Evolutionary conservation across 2,888 invertebrate species (phyloP).

Genomic region (Scotopteryx bipunctaria): DNA sequence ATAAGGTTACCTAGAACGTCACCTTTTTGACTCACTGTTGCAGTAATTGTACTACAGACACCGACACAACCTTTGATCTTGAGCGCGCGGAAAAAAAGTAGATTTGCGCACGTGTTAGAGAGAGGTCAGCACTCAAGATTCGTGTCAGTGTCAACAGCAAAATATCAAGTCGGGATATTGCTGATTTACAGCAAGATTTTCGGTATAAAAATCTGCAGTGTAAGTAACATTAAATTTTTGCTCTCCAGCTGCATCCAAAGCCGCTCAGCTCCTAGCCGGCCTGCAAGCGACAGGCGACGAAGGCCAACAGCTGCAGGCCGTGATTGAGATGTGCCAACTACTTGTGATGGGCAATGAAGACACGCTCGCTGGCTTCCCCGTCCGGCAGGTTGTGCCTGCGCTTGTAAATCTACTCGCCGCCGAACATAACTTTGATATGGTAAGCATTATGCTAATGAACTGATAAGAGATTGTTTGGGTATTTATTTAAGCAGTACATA

Average conservation of each 20-base stretch:
- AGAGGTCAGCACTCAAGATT: too few species aligned
- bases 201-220: too few species aligned
- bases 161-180: too few species aligned
- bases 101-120: too few species aligned
- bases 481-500: background rate
- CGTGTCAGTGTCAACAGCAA: too few species aligned
- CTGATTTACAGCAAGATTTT: too few species aligned
- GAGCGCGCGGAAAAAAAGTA: too few species aligned
- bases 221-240: background rate
- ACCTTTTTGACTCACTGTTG: too few species aligned
- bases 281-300: constrained; percentile 97
- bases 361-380: constrained; percentile 98
- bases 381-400: constrained; percentile 98
- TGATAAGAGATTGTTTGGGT: background rate
- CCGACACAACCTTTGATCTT: too few species aligned
- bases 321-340: constrained; percentile 99
- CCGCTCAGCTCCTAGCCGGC: constrained; percentile 95
- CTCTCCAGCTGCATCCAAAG: constrained; percentile 90
- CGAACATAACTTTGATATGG: constrained; percentile 99
- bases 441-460: constrained; percentile 53
- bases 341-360: constrained; percentile 99
- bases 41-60: too few species aligned
- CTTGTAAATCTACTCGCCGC: constrained; percentile 95
- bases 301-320: constrained; percentile 97
- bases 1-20: background rate